Percentiles rank a stretch among this genome's conserved stretches.
Evolutionary conservation across 2,888 invertebrate genomes (phyloP).

Genomic region (Trachelus tabidus): DNA sequence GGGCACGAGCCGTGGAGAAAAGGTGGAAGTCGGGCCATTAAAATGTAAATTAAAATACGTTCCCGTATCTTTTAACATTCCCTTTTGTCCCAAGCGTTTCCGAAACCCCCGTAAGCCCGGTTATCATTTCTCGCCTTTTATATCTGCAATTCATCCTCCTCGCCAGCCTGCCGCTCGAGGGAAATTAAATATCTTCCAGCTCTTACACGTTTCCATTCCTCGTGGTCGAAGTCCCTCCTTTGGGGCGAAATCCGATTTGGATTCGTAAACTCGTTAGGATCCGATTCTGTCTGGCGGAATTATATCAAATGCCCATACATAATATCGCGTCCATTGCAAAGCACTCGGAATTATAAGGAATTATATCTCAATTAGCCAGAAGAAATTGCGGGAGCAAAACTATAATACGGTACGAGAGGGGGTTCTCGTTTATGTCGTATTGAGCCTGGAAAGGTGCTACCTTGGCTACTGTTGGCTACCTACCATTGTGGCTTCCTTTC

Average conservation of each 20-base stretch:
- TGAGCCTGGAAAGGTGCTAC: too few species aligned
- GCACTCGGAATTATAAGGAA: too few species aligned
- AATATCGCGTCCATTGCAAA: too few species aligned
- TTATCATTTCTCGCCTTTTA: slow-evolving; percentile 36
- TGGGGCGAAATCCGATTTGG: slow-evolving; percentile 14
- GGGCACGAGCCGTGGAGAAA: slow-evolving; percentile 20
- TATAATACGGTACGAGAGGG: too few species aligned
- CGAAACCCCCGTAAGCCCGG: slow-evolving; percentile 9
- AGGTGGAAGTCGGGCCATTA: slow-evolving; percentile 20
- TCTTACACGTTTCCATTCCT: slow-evolving; percentile 23
- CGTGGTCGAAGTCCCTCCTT: slow-evolving; percentile 6
- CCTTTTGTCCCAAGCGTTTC: slow-evolving; percentile 19
- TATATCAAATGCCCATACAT: too few species aligned
- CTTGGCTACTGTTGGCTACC: too few species aligned
- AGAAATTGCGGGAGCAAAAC: too few species aligned
- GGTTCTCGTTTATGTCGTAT: too few species aligned
- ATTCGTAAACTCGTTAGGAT: slow-evolving; percentile 16
- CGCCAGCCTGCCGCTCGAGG: slow-evolving; percentile 12
- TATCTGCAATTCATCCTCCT: slow-evolving; percentile 14
- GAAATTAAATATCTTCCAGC: slow-evolving; percentile 44
- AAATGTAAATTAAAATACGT: slow-evolving; percentile 32
- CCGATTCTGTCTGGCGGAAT: not conserved
- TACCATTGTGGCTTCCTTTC: too few species aligned
- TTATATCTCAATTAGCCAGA: too few species aligned
- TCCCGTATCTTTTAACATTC: slow-evolving; percentile 28